These are phyloP conservation scores for Delphinus delphis DNA, from an alignment of 2,113 vertebrate genomes.

Conservation along the genomic window DNA sequence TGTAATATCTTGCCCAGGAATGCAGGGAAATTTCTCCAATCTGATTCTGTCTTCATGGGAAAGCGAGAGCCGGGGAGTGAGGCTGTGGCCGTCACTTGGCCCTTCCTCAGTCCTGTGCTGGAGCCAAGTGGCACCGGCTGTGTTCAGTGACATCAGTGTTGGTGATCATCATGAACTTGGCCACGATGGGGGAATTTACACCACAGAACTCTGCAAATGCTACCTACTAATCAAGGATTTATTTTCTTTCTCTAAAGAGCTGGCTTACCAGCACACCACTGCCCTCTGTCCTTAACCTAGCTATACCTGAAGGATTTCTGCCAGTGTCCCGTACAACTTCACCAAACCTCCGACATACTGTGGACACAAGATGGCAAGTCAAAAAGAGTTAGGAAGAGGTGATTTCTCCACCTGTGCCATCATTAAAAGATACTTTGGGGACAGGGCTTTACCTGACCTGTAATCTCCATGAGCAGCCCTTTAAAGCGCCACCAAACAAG, in stretches of 20 bases:
- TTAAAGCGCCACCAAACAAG: neutral
- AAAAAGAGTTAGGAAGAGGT: neutral
- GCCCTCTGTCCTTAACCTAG: neutral
- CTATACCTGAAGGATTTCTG: neutral
- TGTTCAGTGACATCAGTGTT: neutral
- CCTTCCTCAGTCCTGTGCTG: neutral
- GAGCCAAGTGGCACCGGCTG: neutral
- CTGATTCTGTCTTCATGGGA: neutral
- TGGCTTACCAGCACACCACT: neutral
- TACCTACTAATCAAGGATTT: neutral
- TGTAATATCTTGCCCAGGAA: neutral
- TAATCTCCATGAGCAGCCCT: neutral
- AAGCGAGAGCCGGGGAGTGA: neutral
- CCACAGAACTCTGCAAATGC: neutral
- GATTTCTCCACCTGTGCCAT: neutral
- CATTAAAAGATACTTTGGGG: neutral
- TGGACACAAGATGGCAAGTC: neutral
- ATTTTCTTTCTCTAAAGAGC: neutral
- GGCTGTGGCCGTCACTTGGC: neutral
- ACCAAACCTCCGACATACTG: neutral
- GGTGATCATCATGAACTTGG: slow-evolving; percentile 13
- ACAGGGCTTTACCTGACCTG: neutral
- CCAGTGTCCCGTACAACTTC: neutral
- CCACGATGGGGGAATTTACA: neutral
- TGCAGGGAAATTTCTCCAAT: neutral